Evolutionary conservation across 2,113 vertebrate genomes (phyloP), one percentile per base, ranked within the genome.

Genomic region (Menidia beryllina): DNA sequence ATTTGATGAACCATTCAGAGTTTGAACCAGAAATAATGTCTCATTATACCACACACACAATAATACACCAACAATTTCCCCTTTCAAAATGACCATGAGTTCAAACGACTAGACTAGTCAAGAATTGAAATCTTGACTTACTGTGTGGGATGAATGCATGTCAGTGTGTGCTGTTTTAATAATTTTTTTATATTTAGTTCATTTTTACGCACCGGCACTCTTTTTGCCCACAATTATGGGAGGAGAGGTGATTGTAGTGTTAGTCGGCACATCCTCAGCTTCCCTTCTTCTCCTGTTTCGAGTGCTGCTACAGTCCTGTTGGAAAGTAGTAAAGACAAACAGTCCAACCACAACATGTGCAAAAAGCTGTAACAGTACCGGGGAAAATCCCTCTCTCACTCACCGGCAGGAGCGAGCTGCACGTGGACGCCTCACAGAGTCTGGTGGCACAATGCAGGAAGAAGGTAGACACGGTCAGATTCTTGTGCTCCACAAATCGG

Each of bases 381-480:
- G 30, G 26, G 30, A 2, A 19, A 55, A 38, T 39, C 41, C 1
- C 5, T n/a, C 62, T 0, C 52, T 59, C 27, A 80, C 75, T 89
- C 84, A 94, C 93, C 55, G 91, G 90, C 55, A 73, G 0, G 45
- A 93, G 30, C 2, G 2, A 0, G 3, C 14, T 70, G 72, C 87
- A 92, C 0, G 49, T 11, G 23, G 82, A 57, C 54, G 69, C 83
- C 27, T 94, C 91, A 82, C 94, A 94, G 17, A 94, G 92, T 54
- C 93, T 81, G 61, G 91, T 92, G 72, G 70, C 30, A 36, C 94
- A 94, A 77, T 94, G 93, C 58, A 94, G 78, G 85, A 89, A 94
- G 86, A 93, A 93, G 15, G 81, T 90, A 26, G 93, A 94, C 69
- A 93, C 6, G 0, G 82, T 82, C 48, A 45, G 38, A 53, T 94